phyloP scores from a whole-genome alignment of 2,888 invertebrate species.

The Palloptera scutellata region DNA sequence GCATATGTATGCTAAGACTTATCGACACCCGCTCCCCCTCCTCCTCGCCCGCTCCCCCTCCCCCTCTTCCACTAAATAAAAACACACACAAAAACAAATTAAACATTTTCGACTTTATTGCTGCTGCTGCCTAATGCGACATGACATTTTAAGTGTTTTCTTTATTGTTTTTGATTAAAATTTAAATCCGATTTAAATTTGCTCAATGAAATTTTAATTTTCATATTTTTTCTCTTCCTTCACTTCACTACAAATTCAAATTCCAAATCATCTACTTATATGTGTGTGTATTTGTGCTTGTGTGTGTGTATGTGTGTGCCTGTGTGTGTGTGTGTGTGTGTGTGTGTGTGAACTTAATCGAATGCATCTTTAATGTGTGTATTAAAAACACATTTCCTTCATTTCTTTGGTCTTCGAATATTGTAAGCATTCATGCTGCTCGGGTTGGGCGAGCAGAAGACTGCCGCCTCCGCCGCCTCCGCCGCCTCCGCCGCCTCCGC shows the following conservation, averaged over 20 bases:
- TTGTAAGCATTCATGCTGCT: too few relatives aligned
- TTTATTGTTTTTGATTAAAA: slow-evolving; percentile 48
- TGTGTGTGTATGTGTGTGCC: background rate
- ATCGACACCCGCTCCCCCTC: too few relatives aligned
- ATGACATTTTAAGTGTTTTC: slow-evolving; percentile 47
- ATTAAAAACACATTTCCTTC: slow-evolving; percentile 26
- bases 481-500: too few relatives aligned
- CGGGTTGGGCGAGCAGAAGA: too few relatives aligned
- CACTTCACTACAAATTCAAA: too few relatives aligned
- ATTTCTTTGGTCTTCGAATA: background rate
- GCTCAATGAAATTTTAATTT: slow-evolving; percentile 43
- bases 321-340: background rate
- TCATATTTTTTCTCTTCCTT: slow-evolving; percentile 14
- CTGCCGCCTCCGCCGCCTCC: too few relatives aligned
- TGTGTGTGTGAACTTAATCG: background rate
- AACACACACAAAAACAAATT: slow-evolving; percentile 4
- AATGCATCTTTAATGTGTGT: slow-evolving; percentile 3
- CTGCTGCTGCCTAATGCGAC: slow-evolving; percentile 39
- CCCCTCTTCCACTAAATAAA: too few relatives aligned
- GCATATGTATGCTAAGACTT: too few relatives aligned
- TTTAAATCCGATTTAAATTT: slow-evolving; percentile 46
- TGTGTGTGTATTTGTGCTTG: background rate
- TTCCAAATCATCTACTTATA: too few relatives aligned
- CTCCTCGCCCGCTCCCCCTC: too few relatives aligned
- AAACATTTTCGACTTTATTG: slow-evolving; percentile 11